phyloP scores from a whole-genome alignment of 2,888 invertebrate species.

The Lasius platythorax region DNA sequence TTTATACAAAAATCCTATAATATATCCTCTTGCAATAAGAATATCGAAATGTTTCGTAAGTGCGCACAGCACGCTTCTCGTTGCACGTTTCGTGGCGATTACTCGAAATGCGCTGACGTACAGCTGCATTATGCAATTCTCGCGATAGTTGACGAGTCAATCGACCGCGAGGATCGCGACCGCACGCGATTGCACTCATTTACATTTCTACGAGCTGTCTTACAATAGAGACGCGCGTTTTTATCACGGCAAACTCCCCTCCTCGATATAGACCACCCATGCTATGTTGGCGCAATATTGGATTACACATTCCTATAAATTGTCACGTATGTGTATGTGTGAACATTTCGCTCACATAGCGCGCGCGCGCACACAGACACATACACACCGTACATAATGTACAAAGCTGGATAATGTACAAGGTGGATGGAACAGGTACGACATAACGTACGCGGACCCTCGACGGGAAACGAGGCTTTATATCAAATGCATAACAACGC shows the following conservation, averaged over 20 bases:
- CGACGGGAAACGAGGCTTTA: constrained; percentile 75
- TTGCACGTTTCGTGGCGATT: background rate
- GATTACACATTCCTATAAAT: constrained; percentile 60
- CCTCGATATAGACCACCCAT: constrained; percentile 52
- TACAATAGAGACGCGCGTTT: constrained; percentile 33
- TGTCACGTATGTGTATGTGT: constrained; percentile 32
- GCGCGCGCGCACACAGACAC: background rate
- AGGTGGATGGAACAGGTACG: constrained; percentile 67
- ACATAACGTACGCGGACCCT: constrained; percentile 63
- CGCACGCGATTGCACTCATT: constrained; percentile 48
- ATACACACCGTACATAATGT: constrained; percentile 54
- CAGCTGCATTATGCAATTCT: background rate
- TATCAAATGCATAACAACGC: constrained; percentile 81
- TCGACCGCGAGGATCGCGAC: constrained; percentile 18
- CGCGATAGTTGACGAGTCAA: constrained; percentile 42
- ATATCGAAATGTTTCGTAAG: background rate
- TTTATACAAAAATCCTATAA: background rate
- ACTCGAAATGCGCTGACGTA: background rate
- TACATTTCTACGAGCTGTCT: constrained; percentile 41
- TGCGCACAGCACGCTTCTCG: background rate
- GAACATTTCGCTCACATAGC: background rate
- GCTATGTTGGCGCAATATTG: constrained; percentile 58
- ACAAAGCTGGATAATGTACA: constrained; percentile 64
- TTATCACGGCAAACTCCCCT: background rate
- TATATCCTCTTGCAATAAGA: background rate